Conservation (phyloP, 2,113 vertebrate species). For the Bubo blakistoni region DNA sequence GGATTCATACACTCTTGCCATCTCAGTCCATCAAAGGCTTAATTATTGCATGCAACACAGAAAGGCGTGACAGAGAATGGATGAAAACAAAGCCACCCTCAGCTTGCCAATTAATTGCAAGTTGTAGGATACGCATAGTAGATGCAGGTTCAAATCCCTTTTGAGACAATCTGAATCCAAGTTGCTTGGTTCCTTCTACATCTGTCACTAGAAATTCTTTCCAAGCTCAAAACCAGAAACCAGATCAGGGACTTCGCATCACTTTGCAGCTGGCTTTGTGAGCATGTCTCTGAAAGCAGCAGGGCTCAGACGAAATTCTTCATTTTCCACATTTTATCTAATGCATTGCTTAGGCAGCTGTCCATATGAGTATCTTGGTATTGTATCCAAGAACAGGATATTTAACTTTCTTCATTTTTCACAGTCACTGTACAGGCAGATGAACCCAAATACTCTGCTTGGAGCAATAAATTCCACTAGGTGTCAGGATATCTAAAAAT, state of each 20-base stretch:
- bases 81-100: background rate
- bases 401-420: background rate
- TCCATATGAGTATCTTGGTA: background rate
- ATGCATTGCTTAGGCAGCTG: background rate
- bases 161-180: background rate
- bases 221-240: background rate
- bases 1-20: background rate
- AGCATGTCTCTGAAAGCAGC: background rate
- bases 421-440: background rate
- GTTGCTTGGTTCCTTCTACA: background rate
- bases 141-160: background rate
- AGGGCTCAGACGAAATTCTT: background rate
- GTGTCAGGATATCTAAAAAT: slow-evolving; percentile 34
- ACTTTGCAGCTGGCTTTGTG: background rate
- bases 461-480: slow-evolving; percentile 2
- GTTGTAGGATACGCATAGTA: background rate
- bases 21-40: background rate
- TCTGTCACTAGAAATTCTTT: background rate
- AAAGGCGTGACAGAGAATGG: background rate
- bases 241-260: background rate
- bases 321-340: background rate
- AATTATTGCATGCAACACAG: background rate
- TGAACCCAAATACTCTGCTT: background rate
- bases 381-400: background rate
- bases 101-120: background rate